A percentile compares a stretch with the other conserved stretches of the same genome.
Conservation (phyloP, 2,113 vertebrate species). For the Scophthalmus maximus region DNA sequence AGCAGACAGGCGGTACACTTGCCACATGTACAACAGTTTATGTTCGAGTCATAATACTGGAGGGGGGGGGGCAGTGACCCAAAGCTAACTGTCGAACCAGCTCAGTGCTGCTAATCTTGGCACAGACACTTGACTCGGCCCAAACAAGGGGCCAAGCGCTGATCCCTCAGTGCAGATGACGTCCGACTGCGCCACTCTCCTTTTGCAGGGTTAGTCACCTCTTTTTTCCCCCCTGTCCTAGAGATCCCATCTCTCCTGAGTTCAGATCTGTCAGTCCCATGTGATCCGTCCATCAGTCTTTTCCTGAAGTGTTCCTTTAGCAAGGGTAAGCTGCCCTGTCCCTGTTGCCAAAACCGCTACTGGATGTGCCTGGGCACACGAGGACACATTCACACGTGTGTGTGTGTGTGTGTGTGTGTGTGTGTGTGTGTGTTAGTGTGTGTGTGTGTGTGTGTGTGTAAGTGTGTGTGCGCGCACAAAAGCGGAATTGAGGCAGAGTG, state of each 20-base stretch:
- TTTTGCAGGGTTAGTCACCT: conserved; percentile 37
- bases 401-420: not conserved
- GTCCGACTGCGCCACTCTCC: conserved; percentile 36
- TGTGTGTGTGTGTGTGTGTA: too few relatives aligned
- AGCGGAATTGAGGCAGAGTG: conserved; percentile 52
- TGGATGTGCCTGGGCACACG: conserved; percentile 55
- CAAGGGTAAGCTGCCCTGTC: too few relatives aligned
- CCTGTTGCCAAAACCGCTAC: too few relatives aligned
- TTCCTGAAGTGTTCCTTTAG: conserved; percentile 40
- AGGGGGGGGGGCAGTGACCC: not conserved
- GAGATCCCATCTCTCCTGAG: conserved; percentile 15
- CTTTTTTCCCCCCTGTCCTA: conserved; percentile 54
- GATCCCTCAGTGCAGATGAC: conserved; percentile 29
- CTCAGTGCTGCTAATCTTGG: conserved; percentile 35
- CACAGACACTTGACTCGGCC: conserved; percentile 33
- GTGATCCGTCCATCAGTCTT: conserved; percentile 47
- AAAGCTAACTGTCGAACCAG: conserved; percentile 42
- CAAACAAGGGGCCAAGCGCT: conserved; percentile 45
- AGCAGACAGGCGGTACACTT: conserved; percentile 6
- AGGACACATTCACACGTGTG: not conserved
- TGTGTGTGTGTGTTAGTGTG: not conserved
- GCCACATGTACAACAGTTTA: conserved; percentile 28
- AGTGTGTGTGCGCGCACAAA: conserved; percentile 16
- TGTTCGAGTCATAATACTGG: conserved; percentile 19
- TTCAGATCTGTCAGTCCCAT: conserved; percentile 36